Evolutionary conservation across 2,113 vertebrate genomes (phyloP).

Genomic region (Epinephelus cyanopodus): DNA sequence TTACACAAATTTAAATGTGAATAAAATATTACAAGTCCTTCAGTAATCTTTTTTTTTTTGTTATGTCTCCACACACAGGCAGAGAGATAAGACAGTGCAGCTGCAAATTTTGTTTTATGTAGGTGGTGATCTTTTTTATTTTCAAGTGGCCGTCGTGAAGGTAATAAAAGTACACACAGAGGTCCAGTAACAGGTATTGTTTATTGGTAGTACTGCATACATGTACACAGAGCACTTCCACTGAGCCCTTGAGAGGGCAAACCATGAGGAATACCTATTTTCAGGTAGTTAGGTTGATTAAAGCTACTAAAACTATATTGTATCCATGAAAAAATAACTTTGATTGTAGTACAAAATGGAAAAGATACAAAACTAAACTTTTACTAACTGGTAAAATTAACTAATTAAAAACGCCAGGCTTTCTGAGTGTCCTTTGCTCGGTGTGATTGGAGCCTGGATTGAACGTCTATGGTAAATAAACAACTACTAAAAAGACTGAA

Average conservation of each 20-base stretch:
- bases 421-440: slow-evolving; percentile 52
- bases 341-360: slow-evolving; percentile 77
- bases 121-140: no score
- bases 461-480: slow-evolving; percentile 45
- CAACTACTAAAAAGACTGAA: slow-evolving; percentile 49
- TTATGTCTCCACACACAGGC: neutral
- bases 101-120: no score
- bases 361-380: slow-evolving; percentile 76
- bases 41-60: neutral
- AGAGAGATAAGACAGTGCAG: no score
- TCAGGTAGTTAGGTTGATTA: slow-evolving; percentile 73
- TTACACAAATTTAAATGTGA: slow-evolving; percentile 56
- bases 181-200: slow-evolving; percentile 63
- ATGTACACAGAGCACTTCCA: slow-evolving; percentile 65
- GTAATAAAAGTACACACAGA: neutral
- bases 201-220: slow-evolving; percentile 81
- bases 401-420: slow-evolving; percentile 49
- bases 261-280: slow-evolving; percentile 56
- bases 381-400: slow-evolving; percentile 61
- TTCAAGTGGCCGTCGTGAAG: no score
- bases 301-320: slow-evolving; percentile 74
- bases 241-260: slow-evolving; percentile 52
- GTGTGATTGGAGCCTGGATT: slow-evolving; percentile 61
- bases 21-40: slow-evolving; percentile 14
- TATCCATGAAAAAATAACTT: slow-evolving; percentile 77